These are phyloP conservation scores for Drosophila mercatorum DNA, from an alignment of 2,888 invertebrate genomes.

Conservation along the genomic window DNA sequence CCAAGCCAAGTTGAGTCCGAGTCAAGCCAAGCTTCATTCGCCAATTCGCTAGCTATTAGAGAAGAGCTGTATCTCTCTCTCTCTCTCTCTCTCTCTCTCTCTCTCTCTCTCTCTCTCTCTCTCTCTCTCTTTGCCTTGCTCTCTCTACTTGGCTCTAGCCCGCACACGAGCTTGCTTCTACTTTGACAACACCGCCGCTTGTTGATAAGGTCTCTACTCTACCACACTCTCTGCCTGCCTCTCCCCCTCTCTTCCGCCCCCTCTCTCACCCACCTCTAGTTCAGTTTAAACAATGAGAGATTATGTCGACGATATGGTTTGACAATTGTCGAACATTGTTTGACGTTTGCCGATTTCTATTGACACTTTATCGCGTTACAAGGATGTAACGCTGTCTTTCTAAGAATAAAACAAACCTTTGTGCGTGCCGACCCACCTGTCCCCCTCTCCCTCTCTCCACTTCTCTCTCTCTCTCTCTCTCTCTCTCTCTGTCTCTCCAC, in stretches of 20 bases:
- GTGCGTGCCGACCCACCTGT: slow-evolving; percentile 52
- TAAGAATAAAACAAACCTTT: slow-evolving; percentile 73
- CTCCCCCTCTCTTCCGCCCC: not conserved
- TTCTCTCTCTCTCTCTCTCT: slow-evolving; percentile 24
- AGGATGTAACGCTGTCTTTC: slow-evolving; percentile 78
- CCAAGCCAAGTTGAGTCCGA: not conserved
- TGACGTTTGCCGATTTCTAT: slow-evolving; percentile 80
- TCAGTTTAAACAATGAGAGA: slow-evolving; percentile 72
- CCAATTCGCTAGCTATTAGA: slow-evolving; percentile 33
- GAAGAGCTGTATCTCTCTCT: not conserved
- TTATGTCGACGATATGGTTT: slow-evolving; percentile 78
- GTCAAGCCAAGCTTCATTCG: slow-evolving; percentile 34
- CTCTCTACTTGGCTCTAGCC: slow-evolving; percentile 20
- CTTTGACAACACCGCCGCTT: slow-evolving; percentile 76
- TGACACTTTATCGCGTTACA: slow-evolving; percentile 74
- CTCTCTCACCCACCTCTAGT: not conserved
- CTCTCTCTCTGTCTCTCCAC: not conserved
- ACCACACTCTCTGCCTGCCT: not conserved
- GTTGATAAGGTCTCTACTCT: slow-evolving; percentile 67
- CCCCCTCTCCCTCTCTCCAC: not conserved
- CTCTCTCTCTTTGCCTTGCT: not conserved
- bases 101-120: not conserved
- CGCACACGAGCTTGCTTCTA: slow-evolving; percentile 67
- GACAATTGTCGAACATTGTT: slow-evolving; percentile 81
- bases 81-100: not conserved